Base-by-base conservation (phyloP, 2,797 vertebrate genomes). In the Vultur gryphus region DNA sequence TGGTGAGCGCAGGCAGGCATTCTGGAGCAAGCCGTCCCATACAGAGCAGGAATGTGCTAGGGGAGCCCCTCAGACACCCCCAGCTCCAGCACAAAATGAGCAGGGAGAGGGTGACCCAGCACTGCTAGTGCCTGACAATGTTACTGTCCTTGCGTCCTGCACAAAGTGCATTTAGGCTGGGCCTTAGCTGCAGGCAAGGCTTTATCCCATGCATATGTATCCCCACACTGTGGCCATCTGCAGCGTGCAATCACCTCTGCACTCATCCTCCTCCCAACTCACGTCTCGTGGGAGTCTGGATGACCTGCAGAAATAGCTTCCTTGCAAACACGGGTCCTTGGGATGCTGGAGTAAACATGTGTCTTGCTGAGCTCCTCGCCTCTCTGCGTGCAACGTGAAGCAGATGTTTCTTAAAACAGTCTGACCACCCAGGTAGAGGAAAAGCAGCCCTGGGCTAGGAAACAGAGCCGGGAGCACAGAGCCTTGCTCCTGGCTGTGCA, bases 371-470 rank as follows among this genome's bases (percentile, higher is more conserved):
- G 82, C 44, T 77, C 13, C 44, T 62, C 19, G 2, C 24, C 44
- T 51, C 44, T 64, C 4, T 1, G 61, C 3, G 0, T 37, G 54
- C 44, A 35, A 33, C 0, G 1, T 0, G 2, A 33, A 67, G 21
- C 52, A 78, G 52, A 13, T 29, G 31, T 48, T 85, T 75, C 51
- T 51, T 13, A n/a, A 39, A 66, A 43, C 18, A 33, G 4, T 15
- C 77, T 73, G 39, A 28, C 26, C 21, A 17, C 24, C 23, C 41
- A 55, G 29, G 13, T 2, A n/a, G 26, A 72, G 55, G 17, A 49
- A n/a, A 82, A 72, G 29, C 55, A 85, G 31, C 31, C 35, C 69
- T 3, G 4, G 66, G 18, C 29, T 21, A 28, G 72, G 55, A 85
- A 43, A 19, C 16, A 52, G 55, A 51, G 81, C 23, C 0, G 0